These are phyloP conservation scores for Philypnodon macrostomus DNA, from an alignment of 2,797 vertebrate genomes.

Conservation along the genomic window DNA sequence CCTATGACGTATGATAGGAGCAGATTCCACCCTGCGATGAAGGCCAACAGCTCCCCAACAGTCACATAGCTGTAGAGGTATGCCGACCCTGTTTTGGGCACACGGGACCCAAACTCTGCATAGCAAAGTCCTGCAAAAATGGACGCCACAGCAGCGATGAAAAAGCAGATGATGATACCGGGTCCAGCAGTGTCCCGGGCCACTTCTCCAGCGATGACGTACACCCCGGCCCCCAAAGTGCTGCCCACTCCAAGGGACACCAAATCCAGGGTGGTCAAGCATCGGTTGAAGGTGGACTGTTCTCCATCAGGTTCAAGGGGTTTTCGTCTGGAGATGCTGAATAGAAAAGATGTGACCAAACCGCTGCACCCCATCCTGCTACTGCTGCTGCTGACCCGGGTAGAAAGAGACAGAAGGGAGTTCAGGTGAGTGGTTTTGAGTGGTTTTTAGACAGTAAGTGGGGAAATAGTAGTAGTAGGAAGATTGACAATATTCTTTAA, in stretches of 20 bases:
- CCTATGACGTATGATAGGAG: slow-evolving; percentile 87
- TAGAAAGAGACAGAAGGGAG: neutral
- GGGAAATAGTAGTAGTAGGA: neutral
- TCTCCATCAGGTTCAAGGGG: slow-evolving; percentile 66
- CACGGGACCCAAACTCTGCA: slow-evolving; percentile 81
- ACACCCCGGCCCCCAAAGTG: slow-evolving; percentile 82
- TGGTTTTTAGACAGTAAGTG: slow-evolving; percentile 10
- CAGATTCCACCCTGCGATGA: slow-evolving; percentile 87
- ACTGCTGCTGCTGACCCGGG: slow-evolving; percentile 35
- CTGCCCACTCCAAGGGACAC: slow-evolving; percentile 82
- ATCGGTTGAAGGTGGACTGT: slow-evolving; percentile 78
- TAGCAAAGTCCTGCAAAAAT: slow-evolving; percentile 87
- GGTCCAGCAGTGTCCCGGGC: slow-evolving; percentile 80
- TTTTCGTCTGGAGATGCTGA: slow-evolving; percentile 77
- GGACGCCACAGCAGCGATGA: slow-evolving; percentile 84
- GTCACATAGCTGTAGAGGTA: slow-evolving; percentile 90
- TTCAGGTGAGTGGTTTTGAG: slow-evolving; percentile 11
- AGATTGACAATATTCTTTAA: neutral
- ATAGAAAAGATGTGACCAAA: slow-evolving; percentile 52
- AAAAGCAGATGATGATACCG: slow-evolving; percentile 85
- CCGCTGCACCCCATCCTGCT: slow-evolving; percentile 22
- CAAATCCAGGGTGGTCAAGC: slow-evolving; percentile 82
- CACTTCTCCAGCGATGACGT: slow-evolving; percentile 86
- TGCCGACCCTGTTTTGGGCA: slow-evolving; percentile 85
- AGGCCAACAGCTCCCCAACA: slow-evolving; percentile 86